Evolutionary conservation across 2,113 vertebrate genomes (phyloP), one percentile per base, ranked within the genome.

Genomic region (Leptodactylus fuscus): DNA sequence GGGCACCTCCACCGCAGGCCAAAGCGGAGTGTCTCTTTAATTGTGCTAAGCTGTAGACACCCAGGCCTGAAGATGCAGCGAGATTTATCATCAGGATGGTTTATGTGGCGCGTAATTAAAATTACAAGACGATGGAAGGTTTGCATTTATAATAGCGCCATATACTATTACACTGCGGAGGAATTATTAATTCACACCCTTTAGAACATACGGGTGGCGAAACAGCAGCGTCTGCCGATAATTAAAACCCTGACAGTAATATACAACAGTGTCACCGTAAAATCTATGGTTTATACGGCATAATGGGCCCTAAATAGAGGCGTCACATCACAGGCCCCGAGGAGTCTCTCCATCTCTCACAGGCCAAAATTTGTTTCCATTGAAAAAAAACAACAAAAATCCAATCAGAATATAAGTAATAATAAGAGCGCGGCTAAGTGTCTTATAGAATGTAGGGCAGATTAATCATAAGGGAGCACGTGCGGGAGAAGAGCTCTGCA

Each of bases 381-480:
- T 49, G 85, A 18, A 18, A 34, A 18, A 29, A 29, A 18, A 18
- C 8, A 48, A 13, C 13, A 32, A 34, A 90, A 87, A 89, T 32
- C 60, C 88, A 88, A 85, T 79, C 87, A 83, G 87, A 91, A 90
- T 88, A 89, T 89, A 91, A 88, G 60, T 90, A 88, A 85, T 90
- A 88, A 85, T 89, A 87, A 85, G 91, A 88, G 89, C 86, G 89
- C 81, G 71, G 74, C 87, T 83, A 87, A 89, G 89, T 90, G 90
- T 85, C 88, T 92, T 78, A 82, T 88, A 24, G 38, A 74, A 89
- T 87, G 87, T 90, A 90, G 89, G 91, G 89, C 89, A 89, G 88
- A 92, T 91, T 91, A 92, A 91, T 92, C 90, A 91, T 78, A 83
- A 74, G 58, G 89, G 81, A 65, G 2, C 83, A 87, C 51, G 15